Base-by-base conservation (phyloP, 2,113 vertebrate species). In the Hypomesus transpacificus region DNA sequence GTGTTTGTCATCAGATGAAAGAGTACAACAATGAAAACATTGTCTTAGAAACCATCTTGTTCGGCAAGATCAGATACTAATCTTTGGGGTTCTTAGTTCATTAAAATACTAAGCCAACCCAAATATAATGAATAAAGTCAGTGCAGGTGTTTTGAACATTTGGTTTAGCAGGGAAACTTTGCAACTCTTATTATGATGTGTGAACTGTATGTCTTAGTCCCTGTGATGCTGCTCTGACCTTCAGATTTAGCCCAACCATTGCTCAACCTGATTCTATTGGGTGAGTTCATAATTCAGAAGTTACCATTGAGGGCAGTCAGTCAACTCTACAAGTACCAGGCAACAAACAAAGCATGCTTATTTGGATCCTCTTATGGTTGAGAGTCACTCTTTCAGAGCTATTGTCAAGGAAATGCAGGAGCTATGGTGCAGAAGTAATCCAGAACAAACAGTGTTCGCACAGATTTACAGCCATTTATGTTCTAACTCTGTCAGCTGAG, bases 311-410 rank as follows among this genome's bases (percentile, higher is more conserved):
- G 31, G 16, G 13, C 20, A 31, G n/a, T 65, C 28, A 39, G 62
- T 65, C 31, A 65, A 65, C 57, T 51, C 21, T 28, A 21, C 18
- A 17, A 59, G 31, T 52, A 34, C 39, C 17, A 51, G n/a, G 62
- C 62, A 14, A 68, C 28, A 68, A 75, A 75, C 66, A 75, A 56
- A n/a, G 66, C 22, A 18, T 63, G 69, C 50, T 71, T n/a, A 71
- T n/a, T 24, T 17, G 14, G 39, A 59, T 60, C 58, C n/a, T 59
- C 26, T 53, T 69, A 51, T 75, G 56, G 57, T 74, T 26, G 57
- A 39, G 57, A 24, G 31, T 46, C 63, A 39, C n/a, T 56, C 71
- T 22, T 21, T 56, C 71, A 73, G 53, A 39, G 67, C n/a, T 4
- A 39, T 4, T 34, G 59, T 50, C 57, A 22, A 34, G 5, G 31